These are phyloP conservation scores for Engraulis encrasicolus DNA, from an alignment of 2,113 vertebrate species.

Conservation along the genomic window DNA sequence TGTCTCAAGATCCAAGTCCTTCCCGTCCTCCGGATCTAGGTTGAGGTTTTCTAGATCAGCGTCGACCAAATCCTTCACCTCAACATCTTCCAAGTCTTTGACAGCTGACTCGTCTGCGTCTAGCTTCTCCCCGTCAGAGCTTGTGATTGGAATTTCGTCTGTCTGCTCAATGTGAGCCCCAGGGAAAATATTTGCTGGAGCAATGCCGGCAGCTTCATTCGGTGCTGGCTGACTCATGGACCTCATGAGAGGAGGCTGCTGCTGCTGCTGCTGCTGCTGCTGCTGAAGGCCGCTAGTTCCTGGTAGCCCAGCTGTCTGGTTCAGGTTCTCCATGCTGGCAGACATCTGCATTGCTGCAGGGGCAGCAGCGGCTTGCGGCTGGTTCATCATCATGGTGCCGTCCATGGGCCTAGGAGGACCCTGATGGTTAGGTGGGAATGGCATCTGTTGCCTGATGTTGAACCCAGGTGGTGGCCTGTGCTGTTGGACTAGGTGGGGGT, in stretches of 20 bases:
- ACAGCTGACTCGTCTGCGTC: constrained; percentile 91
- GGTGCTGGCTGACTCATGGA: constrained; percentile 70
- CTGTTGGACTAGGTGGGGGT: constrained; percentile 61
- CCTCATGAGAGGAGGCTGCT: constrained; percentile 64
- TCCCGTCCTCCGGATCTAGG: constrained; percentile 90
- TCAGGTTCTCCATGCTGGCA: constrained; percentile 72
- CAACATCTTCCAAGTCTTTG: constrained; percentile 93
- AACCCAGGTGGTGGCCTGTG: constrained; percentile 65
- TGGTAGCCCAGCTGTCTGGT: too few species aligned
- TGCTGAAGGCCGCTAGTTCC: constrained; percentile 69
- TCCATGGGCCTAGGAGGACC: constrained; percentile 67
- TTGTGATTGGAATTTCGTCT: constrained; percentile 61
- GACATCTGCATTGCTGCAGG: constrained; percentile 69
- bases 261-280: constrained; percentile 56
- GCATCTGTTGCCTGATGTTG: constrained; percentile 71
- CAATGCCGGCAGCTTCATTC: constrained; percentile 70
- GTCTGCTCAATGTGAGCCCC: constrained; percentile 68
- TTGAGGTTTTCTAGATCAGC: constrained; percentile 92
- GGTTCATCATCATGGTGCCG: constrained; percentile 71
- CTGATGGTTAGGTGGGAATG: constrained; percentile 37
- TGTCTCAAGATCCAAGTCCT: constrained; percentile 93
- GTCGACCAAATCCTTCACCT: constrained; percentile 98
- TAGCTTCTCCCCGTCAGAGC: constrained; percentile 89
- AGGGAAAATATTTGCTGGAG: constrained; percentile 69
- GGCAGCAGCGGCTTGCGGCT: constrained; percentile 68